These are phyloP conservation scores for Pogona vitticeps DNA, from an alignment of 2,113 vertebrate genomes.

Conservation along the genomic window DNA sequence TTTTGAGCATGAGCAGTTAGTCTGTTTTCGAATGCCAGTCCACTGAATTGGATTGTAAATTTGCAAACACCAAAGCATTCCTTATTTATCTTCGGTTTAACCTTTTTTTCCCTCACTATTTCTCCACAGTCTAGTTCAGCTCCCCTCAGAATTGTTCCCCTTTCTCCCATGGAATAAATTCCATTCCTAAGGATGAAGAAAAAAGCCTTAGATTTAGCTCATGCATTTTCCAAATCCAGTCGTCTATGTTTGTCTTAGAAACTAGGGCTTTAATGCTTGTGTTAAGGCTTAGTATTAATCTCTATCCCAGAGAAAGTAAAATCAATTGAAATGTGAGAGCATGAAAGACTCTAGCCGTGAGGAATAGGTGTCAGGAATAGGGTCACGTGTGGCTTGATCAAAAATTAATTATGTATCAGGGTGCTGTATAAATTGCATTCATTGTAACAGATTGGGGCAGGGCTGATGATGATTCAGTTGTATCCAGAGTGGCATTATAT, in stretches of 20 bases:
- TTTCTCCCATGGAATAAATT: not conserved
- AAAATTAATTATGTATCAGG: slow-evolving; percentile 11
- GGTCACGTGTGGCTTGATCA: not conserved
- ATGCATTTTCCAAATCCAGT: slow-evolving; percentile 21
- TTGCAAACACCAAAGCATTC: not conserved
- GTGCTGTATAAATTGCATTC: not conserved
- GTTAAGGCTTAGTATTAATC: slow-evolving; percentile 11
- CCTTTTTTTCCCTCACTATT: not conserved
- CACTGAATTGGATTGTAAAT: not conserved
- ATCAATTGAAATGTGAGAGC: slow-evolving; percentile 16
- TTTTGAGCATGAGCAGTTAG: not conserved
- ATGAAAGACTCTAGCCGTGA: not conserved
- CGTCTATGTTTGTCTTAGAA: slow-evolving; percentile 11
- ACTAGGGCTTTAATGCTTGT: slow-evolving; percentile 1
- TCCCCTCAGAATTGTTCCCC: not conserved
- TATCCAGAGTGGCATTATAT: not conserved
- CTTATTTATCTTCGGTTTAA: not conserved
- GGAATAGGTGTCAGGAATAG: not conserved
- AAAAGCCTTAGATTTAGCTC: not conserved
- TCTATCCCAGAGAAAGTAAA: slow-evolving; percentile 3
- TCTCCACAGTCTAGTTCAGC: not conserved
- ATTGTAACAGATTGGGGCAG: not conserved
- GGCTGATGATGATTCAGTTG: not conserved
- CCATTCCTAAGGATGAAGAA: not conserved
- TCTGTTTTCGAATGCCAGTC: not conserved